Evolutionary conservation across 2,888 invertebrate species (phyloP).

Genomic region (Drosophila demipolita): DNA sequence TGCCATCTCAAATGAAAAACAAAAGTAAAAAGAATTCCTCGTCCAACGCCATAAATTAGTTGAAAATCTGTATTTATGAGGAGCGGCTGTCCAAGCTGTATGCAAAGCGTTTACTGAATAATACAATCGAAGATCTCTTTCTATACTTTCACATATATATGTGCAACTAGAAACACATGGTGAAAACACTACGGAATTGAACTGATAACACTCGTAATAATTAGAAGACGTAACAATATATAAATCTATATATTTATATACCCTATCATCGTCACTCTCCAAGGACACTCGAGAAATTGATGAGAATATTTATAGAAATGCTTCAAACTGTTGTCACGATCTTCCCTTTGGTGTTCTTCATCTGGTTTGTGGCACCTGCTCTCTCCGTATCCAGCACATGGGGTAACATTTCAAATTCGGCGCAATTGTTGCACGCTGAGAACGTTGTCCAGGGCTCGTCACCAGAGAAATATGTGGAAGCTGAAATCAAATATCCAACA

Average conservation of each 20-base stretch:
- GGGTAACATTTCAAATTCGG: constrained; percentile 82
- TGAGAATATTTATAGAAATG: constrained; percentile 24
- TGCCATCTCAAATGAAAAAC: constrained; percentile 35
- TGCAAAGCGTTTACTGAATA: constrained; percentile 22
- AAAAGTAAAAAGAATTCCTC: constrained; percentile 26
- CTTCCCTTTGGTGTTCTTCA: constrained; percentile 49
- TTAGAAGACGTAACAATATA: constrained; percentile 11
- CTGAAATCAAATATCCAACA: constrained; percentile 81
- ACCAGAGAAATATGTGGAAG: constrained; percentile 80
- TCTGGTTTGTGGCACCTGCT: constrained; percentile 59
- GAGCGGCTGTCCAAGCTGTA: constrained; percentile 43
- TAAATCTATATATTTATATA: not conserved
- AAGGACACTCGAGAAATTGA: constrained; percentile 14
- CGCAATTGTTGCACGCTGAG: constrained; percentile 81
- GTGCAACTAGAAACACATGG: constrained; percentile 25
- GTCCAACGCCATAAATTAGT: constrained; percentile 69
- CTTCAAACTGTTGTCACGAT: constrained; percentile 26
- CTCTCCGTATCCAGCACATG: constrained; percentile 81
- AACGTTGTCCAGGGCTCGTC: constrained; percentile 79
- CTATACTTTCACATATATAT: constrained; percentile 20
- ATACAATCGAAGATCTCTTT: constrained; percentile 28
- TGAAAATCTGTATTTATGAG: constrained; percentile 67
- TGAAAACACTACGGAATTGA: constrained; percentile 24
- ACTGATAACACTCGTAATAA: constrained; percentile 47
- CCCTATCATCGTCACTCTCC: constrained; percentile 3